Base-by-base conservation (phyloP, 1,140 invertebrate species). In the Brachionus plicatilis region DNA sequence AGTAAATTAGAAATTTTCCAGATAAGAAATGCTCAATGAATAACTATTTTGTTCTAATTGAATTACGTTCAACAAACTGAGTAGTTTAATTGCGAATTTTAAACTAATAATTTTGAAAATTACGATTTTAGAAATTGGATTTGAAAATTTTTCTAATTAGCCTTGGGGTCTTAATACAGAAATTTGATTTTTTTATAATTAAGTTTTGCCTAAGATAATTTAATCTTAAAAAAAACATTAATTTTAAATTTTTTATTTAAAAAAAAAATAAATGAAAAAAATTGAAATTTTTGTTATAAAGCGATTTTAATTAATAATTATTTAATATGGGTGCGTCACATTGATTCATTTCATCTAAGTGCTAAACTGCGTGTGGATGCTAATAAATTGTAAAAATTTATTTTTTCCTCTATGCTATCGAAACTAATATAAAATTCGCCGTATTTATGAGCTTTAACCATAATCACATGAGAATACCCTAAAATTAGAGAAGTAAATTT, bases 311-410 rank as follows among this genome's bases (percentile, higher is more conserved):
- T 17, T 20, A 60, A 17, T 56, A 17, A 60, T 60, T 60, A 60
- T 60, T 60, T 8, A 60, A 60, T 53, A 1, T 6, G 17, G 47
- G 11, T 60, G 53, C 53, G 53, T 60, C 53, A 60, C 8, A 27
- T 37, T 37, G 33, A 37, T 37, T 60, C 8, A 17, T 43, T 43
- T 72, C 33, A 68, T 68, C 20, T 75, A 43, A 75, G 33, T 43
- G 37, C 33, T 20, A 43, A 45, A 2, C 41, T 75, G 17, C 70
- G 70, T 43, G 70, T 43, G 17, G 37, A 6, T 75, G 33, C 45
- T 75, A 75, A 47, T 75, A 43, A 75, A 45, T 75, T 75, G 70
- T 43, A 75, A 45, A 75, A 75, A 75, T 75, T n/a, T 43, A 75
- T 43, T 43, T 75, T 75, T 43, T 75, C 70, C 41, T 75, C 33